A percentile compares a stretch with the other conserved stretches of the same genome.
These are phyloP conservation scores for Bombus sylvicola DNA, from an alignment of 1,140 invertebrate species.

Conservation along the genomic window DNA sequence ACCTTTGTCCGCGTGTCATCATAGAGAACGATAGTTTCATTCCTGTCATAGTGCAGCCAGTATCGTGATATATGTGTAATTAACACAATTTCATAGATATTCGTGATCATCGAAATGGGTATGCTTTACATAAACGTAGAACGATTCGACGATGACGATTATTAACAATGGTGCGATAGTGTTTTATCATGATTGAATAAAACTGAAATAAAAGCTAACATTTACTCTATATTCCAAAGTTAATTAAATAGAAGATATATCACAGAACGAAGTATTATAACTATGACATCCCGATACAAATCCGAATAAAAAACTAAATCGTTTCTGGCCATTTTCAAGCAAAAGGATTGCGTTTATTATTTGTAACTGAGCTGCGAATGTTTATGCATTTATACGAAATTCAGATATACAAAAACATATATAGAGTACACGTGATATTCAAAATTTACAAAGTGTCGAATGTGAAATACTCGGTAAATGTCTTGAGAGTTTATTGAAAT, in stretches of 20 bases:
- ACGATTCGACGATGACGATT: neutral
- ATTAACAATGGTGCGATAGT: neutral
- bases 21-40: slow-evolving; percentile 43
- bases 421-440: neutral
- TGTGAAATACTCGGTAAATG: neutral
- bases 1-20: slow-evolving; percentile 42
- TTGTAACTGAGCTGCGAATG: no score
- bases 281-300: rapidly evolving
- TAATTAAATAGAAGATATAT: neutral
- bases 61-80: slow-evolving; percentile 39
- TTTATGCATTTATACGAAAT: neutral
- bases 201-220: neutral
- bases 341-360: neutral
- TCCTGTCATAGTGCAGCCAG: slow-evolving; percentile 22
- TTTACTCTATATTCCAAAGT: neutral
- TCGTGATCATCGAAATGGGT: neutral
- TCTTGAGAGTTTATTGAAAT: neutral
- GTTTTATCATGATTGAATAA: neutral
- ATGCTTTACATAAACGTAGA: slow-evolving; percentile 5
- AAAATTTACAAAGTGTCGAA: neutral
- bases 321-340: neutral
- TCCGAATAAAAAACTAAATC: neutral
- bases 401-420: neutral
- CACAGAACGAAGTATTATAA: rapidly evolving
- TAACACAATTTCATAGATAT: slow-evolving; percentile 47